Conservation (phyloP, 1,140 invertebrate species). For the Rhopalosiphum maidis region DNA sequence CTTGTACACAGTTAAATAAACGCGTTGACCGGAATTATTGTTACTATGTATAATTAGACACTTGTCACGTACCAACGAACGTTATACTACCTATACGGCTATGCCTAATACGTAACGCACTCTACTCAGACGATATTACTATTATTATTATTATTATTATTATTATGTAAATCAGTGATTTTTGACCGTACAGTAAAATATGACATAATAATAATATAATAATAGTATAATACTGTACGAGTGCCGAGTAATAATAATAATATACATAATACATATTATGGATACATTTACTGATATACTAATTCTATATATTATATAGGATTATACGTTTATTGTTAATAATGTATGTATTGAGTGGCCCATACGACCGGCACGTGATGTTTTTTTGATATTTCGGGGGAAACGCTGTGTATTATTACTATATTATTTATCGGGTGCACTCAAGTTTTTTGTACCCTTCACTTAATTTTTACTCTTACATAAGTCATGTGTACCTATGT, state of each 20-base stretch:
- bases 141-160: conserved; percentile 24
- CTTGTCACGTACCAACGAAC: conserved; percentile 25
- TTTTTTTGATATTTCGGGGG: no score
- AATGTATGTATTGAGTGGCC: background rate
- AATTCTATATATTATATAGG: background rate
- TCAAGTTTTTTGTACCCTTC: no score
- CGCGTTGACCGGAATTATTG: conserved; percentile 18
- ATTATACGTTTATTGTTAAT: background rate
- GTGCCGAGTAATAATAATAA: no score
- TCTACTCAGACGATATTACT: conserved; percentile 15
- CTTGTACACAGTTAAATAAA: background rate
- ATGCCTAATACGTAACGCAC: conserved; percentile 9
- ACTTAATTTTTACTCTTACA: no score
- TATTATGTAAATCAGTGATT: conserved; percentile 29
- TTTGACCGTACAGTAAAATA: background rate
- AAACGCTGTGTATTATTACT: no score
- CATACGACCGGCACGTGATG: no score
- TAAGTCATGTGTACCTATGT: no score
- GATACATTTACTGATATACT: no score
- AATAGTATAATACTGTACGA: background rate
- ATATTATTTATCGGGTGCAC: no score
- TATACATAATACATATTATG: no score
- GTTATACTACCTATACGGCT: background rate
- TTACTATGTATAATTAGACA: conserved; percentile 4
- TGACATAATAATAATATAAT: conserved; percentile 21